Percentiles rank a stretch among this genome's conserved stretches.
Evolutionary conservation across 2,113 vertebrate species (phyloP).

Genomic region (Pholis gunnellus): DNA sequence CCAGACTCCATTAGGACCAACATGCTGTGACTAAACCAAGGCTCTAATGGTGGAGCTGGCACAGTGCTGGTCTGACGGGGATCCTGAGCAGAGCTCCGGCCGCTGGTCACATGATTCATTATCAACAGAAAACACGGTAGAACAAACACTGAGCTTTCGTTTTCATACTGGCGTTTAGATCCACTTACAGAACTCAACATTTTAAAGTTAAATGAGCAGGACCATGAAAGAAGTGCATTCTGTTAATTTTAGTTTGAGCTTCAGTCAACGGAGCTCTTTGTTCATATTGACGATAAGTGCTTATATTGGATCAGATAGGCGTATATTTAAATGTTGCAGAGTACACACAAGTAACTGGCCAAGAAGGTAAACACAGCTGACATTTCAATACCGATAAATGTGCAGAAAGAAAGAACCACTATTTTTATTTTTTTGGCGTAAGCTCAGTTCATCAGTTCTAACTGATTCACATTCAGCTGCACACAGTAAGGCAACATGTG

Average conservation of each 20-base stretch:
- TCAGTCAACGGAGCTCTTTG: background rate
- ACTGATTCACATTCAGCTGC: slow-evolving; percentile 2
- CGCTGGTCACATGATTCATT: slow-evolving; percentile 40
- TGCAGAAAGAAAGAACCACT: slow-evolving; percentile 10
- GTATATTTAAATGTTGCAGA: slow-evolving; percentile 1
- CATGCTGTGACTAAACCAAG: background rate
- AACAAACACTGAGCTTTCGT: slow-evolving; percentile 22
- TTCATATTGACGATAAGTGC: background rate
- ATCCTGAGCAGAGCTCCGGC: slow-evolving; percentile 40
- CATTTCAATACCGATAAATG: background rate
- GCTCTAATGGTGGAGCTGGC: slow-evolving; percentile 57
- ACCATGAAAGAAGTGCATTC: background rate
- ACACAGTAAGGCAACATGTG: background rate
- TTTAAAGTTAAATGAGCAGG: slow-evolving; percentile 21
- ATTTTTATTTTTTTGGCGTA: slow-evolving; percentile 5
- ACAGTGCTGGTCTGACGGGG: slow-evolving; percentile 36
- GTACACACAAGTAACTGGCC: slow-evolving; percentile 37
- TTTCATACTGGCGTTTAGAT: slow-evolving; percentile 11
- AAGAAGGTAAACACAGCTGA: slow-evolving; percentile 37
- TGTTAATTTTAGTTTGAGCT: background rate
- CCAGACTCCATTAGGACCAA: slow-evolving; percentile 37
- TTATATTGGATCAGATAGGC: slow-evolving; percentile 1
- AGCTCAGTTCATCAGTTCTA: background rate
- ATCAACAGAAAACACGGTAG: slow-evolving; percentile 32
- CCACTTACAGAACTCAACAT: slow-evolving; percentile 17